Evolutionary conservation across 2,113 vertebrate species (phyloP).

Genomic region (Indri indri): DNA sequence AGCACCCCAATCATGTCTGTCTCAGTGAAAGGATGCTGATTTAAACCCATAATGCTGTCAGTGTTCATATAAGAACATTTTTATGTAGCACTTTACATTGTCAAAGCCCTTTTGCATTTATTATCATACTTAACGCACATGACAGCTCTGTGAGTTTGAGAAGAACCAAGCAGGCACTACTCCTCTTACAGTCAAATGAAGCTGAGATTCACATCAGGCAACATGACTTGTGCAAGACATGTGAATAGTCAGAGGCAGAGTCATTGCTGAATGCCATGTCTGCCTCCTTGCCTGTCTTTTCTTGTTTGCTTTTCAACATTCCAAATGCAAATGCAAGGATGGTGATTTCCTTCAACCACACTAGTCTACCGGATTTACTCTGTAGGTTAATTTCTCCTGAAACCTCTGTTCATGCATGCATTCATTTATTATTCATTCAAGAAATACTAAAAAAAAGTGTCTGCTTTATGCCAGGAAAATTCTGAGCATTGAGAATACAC

Average conservation of each 20-base stretch:
- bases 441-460: not conserved
- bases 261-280: not conserved
- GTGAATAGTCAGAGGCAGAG: not conserved
- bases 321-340: too few species aligned
- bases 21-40: not conserved
- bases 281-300: not conserved
- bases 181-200: not conserved
- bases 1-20: not conserved
- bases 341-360: not conserved
- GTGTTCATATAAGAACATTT: not conserved
- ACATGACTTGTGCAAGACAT: rapidly evolving
- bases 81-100: too few species aligned
- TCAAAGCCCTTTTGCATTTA: not conserved
- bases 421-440: not conserved
- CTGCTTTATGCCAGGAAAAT: not conserved
- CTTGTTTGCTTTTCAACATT: not conserved
- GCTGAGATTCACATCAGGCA: not conserved
- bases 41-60: not conserved
- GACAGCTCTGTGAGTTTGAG: not conserved
- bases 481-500: not conserved
- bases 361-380: not conserved
- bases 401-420: not conserved
- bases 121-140: too few species aligned
- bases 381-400: not conserved
- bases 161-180: not conserved